Conservation (phyloP, 2,797 vertebrate species). For the Anas flavirostris region DNA sequence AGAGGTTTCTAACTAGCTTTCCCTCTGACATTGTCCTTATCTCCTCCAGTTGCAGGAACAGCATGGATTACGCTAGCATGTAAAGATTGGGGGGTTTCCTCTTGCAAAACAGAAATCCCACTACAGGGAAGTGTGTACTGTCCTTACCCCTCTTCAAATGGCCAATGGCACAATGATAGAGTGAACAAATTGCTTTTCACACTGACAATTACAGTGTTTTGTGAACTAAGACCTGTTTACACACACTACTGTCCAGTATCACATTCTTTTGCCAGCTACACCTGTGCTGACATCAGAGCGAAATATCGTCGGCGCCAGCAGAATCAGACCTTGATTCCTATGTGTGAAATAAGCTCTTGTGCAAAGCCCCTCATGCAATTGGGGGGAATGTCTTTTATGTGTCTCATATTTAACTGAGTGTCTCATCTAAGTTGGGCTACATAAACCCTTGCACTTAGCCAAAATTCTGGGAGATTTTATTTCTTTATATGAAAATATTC, state of each 20-base stretch:
- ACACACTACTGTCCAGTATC: not conserved
- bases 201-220: not conserved
- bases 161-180: not conserved
- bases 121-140: not conserved
- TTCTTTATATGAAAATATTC: constrained; percentile 32
- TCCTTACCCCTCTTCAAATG: not conserved
- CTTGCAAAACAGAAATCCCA: not conserved
- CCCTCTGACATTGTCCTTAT: not conserved
- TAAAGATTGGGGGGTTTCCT: not conserved
- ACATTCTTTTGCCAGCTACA: not conserved
- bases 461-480: constrained; percentile 15
- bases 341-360: not conserved
- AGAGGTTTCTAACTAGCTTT: not conserved
- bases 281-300: not conserved
- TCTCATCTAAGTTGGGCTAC: not conserved
- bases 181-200: not conserved
- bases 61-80: not conserved
- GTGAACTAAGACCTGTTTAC: not conserved
- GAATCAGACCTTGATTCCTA: not conserved
- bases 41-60: not conserved
- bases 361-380: not conserved
- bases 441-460: not conserved
- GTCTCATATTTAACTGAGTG: not conserved
- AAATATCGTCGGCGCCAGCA: not conserved
- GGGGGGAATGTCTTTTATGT: not conserved